Percentiles rank a stretch among this genome's conserved stretches.
These are phyloP conservation scores for Zaprionus tsacasi DNA, from an alignment of 1,140 invertebrate species.

Conservation along the genomic window DNA sequence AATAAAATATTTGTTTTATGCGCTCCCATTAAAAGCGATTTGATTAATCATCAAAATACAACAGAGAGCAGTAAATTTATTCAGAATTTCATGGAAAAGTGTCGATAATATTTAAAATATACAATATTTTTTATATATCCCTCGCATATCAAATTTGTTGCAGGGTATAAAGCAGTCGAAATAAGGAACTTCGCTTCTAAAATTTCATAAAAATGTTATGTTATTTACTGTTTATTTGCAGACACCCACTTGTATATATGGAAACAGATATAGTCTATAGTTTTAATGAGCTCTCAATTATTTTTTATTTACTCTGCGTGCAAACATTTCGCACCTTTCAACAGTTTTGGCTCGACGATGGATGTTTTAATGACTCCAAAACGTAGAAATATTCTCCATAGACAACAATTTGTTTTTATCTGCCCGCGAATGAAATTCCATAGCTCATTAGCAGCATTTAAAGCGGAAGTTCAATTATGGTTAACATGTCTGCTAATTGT, in stretches of 20 bases:
- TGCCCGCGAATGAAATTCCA: constrained; percentile 27
- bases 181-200: background rate
- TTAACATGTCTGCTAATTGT: constrained; percentile 65
- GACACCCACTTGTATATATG: background rate
- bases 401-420: constrained; percentile 1
- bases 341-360: constrained; percentile 13
- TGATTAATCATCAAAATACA: background rate
- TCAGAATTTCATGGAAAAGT: no score
- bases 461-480: constrained; percentile 76
- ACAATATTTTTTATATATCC: no score
- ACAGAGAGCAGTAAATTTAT: background rate
- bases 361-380: background rate
- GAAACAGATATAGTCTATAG: constrained; percentile 14
- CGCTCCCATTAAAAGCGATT: background rate
- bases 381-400: constrained; percentile 1
- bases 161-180: background rate
- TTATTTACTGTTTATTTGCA: constrained; percentile 17
- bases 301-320: constrained; percentile 17
- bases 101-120: no score
- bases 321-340: constrained; percentile 36
- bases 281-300: constrained; percentile 20
- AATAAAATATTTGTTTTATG: background rate
- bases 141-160: no score
- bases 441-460: constrained; percentile 40
- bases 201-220: background rate